Evolutionary conservation across 2,113 vertebrate genomes (phyloP).

Genomic region (Theristicus caerulescens): DNA sequence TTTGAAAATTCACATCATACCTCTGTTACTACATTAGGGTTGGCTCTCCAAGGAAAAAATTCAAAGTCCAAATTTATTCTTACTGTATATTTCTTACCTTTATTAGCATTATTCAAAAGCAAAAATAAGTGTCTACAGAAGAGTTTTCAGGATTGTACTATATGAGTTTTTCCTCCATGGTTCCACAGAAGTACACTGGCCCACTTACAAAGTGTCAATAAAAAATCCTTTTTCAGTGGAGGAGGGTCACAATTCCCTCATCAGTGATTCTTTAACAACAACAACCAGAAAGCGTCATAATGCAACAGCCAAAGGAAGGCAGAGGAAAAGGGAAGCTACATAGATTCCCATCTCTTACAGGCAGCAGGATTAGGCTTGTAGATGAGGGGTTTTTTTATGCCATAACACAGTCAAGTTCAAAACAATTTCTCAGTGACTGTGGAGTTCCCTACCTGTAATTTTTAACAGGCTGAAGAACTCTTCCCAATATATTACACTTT

Average conservation of each 20-base stretch:
- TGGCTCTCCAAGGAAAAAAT: neutral
- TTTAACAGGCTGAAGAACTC: neutral
- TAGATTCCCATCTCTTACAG: neutral
- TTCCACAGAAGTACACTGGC: neutral
- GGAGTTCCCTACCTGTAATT: neutral
- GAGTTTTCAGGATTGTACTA: neutral
- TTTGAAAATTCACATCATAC: neutral
- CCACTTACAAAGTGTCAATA: neutral
- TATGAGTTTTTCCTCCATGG: neutral
- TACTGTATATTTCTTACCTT: neutral
- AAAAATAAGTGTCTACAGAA: neutral
- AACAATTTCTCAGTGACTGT: neutral
- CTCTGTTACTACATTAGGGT: neutral
- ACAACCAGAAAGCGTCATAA: neutral
- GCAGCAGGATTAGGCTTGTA: neutral
- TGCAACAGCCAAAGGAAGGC: neutral
- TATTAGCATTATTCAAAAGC: neutral
- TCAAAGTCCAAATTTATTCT: neutral
- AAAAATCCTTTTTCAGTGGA: neutral
- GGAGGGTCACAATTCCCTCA: neutral
- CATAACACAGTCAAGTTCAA: neutral
- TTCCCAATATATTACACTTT: neutral
- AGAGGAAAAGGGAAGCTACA: neutral
- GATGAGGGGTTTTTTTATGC: accelerated
- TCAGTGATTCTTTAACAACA: neutral